Evolutionary conservation across 2,888 invertebrate species (phyloP).

Genomic region (Kuschelorhynchus macadamiae): DNA sequence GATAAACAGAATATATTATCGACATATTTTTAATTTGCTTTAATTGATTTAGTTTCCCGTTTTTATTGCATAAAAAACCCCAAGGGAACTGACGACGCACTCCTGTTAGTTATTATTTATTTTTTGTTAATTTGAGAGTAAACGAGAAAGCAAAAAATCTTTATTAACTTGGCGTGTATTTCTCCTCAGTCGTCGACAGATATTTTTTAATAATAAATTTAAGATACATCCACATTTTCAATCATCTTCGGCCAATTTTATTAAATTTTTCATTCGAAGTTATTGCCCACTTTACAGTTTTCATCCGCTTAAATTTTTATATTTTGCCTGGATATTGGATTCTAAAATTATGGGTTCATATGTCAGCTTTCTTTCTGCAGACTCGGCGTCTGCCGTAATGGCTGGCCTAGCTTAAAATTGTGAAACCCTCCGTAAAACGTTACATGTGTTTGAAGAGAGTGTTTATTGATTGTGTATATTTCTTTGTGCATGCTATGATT

Average conservation of each 20-base stretch:
- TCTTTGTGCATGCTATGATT: too few species aligned
- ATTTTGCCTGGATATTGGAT: slow-evolving; percentile 44
- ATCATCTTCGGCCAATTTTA: slow-evolving; percentile 29
- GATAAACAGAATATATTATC: too few species aligned
- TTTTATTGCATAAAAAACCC: too few species aligned
- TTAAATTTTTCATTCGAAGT: slow-evolving; percentile 42
- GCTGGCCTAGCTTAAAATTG: slow-evolving; percentile 30
- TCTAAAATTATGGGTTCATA: slow-evolving; percentile 46
- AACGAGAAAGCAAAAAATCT: too few species aligned
- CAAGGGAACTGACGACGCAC: too few species aligned
- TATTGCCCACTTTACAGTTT: slow-evolving; percentile 46
- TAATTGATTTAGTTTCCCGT: too few species aligned
- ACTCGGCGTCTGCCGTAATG: slow-evolving; percentile 42
- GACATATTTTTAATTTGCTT: too few species aligned
- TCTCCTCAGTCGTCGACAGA: neutral
- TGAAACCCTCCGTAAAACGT: slow-evolving; percentile 22
- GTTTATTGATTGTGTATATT: slow-evolving; percentile 5
- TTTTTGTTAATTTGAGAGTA: too few species aligned
- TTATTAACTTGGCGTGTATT: too few species aligned
- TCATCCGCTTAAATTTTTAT: slow-evolving; percentile 48
- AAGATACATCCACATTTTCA: slow-evolving; percentile 4
- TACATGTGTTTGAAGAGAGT: slow-evolving; percentile 27
- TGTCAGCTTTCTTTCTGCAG: slow-evolving; percentile 37
- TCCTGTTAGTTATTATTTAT: too few species aligned
- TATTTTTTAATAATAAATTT: slow-evolving; percentile 1